phyloP scores from a whole-genome alignment of 2,888 invertebrate species.

The Cephus pulcher region DNA sequence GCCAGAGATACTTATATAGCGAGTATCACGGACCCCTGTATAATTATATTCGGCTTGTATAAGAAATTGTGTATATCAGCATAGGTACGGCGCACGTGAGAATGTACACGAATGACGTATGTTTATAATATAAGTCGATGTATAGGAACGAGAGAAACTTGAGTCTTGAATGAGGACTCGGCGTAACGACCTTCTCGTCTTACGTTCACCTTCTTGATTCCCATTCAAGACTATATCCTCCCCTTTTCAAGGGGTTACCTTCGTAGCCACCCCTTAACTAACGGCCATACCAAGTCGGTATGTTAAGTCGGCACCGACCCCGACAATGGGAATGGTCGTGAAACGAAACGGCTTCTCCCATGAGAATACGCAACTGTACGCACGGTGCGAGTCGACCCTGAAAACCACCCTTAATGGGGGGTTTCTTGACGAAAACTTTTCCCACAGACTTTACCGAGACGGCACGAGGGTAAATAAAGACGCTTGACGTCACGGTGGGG shows the following conservation, averaged over 20 bases:
- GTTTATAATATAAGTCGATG: not conserved
- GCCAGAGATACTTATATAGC: not conserved
- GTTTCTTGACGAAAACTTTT: slow-evolving; percentile 37
- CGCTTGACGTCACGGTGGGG: not conserved
- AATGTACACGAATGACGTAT: not conserved
- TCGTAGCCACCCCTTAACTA: slow-evolving; percentile 16
- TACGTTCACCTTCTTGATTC: slow-evolving; percentile 31
- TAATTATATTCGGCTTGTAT: not conserved
- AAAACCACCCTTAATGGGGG: slow-evolving; percentile 5
- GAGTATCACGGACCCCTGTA: not conserved
- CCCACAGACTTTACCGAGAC: slow-evolving; percentile 32
- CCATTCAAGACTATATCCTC: slow-evolving; percentile 35
- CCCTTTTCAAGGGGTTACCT: slow-evolving; percentile 22
- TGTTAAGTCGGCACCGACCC: slow-evolving; percentile 33
- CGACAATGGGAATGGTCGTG: slow-evolving; percentile 45
- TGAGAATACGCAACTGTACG: not conserved
- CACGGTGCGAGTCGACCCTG: not conserved
- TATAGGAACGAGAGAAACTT: not conserved
- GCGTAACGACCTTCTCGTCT: slow-evolving; percentile 36
- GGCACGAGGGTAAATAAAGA: slow-evolving; percentile 4
- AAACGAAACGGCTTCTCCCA: slow-evolving; percentile 10
- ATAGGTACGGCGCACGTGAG: not conserved
- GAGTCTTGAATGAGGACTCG: slow-evolving; percentile 12
- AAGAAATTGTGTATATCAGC: not conserved
- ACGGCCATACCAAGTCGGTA: slow-evolving; percentile 55